phyloP scores from a whole-genome alignment of 2,113 vertebrate species.

The Calyptomena viridis region DNA sequence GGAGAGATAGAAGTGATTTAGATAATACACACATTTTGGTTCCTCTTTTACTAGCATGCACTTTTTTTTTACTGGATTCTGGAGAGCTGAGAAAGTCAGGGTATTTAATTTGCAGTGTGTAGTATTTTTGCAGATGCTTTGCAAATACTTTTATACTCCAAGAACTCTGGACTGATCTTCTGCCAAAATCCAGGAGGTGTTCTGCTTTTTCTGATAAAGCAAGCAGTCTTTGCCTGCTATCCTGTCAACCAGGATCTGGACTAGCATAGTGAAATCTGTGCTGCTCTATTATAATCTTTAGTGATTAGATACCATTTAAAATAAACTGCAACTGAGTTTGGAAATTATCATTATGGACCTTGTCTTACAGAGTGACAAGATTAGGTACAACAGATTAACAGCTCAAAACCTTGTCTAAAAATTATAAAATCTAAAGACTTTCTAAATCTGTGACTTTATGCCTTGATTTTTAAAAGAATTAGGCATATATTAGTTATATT shows the following conservation, averaged over 20 bases:
- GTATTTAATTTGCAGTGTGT: not conserved
- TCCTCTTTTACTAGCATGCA: not conserved
- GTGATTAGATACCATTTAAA: not conserved
- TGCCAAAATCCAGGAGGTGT: not conserved
- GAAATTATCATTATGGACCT: not conserved
- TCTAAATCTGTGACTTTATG: not conserved
- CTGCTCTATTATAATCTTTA: not conserved
- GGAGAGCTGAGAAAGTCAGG: not conserved
- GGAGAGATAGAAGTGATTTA: not conserved
- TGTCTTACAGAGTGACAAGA: not conserved
- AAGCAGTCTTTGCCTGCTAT: not conserved
- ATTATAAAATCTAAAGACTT: not conserved
- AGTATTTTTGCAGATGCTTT: not conserved
- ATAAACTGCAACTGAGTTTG: not conserved
- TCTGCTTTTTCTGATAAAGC: slow-evolving; percentile 15
- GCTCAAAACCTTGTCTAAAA: not conserved
- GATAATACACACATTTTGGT: not conserved
- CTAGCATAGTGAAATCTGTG: not conserved
- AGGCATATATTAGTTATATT: not conserved
- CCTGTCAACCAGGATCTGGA: not conserved
- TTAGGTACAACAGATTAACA: not conserved
- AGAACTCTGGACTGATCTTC: not conserved
- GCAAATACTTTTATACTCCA: not conserved
- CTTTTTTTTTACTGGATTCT: not conserved
- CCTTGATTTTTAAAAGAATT: not conserved